Evolutionary conservation across 2,888 invertebrate genomes (phyloP), one percentile per base, ranked within the genome.

Genomic region (Dyspetes luteomarginatus): DNA sequence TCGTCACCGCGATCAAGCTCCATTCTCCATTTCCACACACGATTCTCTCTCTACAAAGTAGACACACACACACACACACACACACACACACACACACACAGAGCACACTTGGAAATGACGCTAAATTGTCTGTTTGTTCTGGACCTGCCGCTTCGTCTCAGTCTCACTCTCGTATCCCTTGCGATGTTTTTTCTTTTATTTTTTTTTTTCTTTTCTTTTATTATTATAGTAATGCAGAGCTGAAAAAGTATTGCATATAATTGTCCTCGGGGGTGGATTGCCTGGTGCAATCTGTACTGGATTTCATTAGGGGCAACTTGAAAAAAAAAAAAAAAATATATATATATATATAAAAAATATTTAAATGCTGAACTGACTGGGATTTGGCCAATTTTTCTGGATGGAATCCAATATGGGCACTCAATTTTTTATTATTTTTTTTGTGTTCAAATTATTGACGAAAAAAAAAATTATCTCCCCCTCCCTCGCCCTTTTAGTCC

Each of bases 61-160:
- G n/a, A 43, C 62, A 12, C 36, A 3, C 1, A 36, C 12, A 36
- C 48, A 41, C 48, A 62, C 81, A 85, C n/a, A n/a, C n/a, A n/a
- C n/a, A n/a, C n/a, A n/a, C n/a, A 43, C 62, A 12, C 36, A 3
- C 1, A 36, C 12, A 36, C 48, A 41, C 48, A 62, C 81, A 85
- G 86, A n/a, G n/a, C n/a, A n/a, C n/a, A n/a, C n/a, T 89, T 88
- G 86, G 86, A 87, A 89, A 88, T 87, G 87, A 87, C n/a, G 89
- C 89, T 84, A 89, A 89, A 90, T 90, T 89, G 89, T 89, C 87
- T 88, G 90, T 90, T 89, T 90, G 88, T 85, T 86, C 86, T 89
- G 86, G 84, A 84, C 86, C 85, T 84, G 75, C 80, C 82, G 76
- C 81, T 68, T 43, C 80, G 60, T 78, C 67, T 78, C 81, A 48